phyloP scores from a whole-genome alignment of 2,113 vertebrate genomes.

The Notothenia rossii region DNA sequence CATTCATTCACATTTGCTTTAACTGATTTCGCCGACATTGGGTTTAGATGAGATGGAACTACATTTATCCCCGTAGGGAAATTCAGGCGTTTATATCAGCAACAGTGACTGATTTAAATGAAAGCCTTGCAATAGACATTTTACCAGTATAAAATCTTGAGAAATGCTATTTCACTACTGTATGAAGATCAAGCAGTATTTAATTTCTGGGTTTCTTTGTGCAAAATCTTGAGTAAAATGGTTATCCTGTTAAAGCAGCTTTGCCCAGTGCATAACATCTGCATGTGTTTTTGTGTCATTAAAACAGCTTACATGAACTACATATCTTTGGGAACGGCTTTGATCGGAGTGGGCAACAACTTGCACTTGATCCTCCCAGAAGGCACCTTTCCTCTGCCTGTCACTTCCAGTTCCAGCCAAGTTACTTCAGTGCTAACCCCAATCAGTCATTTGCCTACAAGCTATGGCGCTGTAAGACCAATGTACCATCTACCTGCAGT shows the following conservation, averaged over 20 bases:
- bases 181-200: not conserved
- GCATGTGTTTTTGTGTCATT: not conserved
- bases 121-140: too few species aligned
- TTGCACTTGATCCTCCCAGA: conserved; percentile 83
- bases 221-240: not conserved
- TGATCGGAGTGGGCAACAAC: conserved; percentile 76
- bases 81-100: too few species aligned
- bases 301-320: conserved; percentile 71
- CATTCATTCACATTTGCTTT: too few species aligned
- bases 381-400: conserved; percentile 66
- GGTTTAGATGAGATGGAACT: too few species aligned
- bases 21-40: too few species aligned
- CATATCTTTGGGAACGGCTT: conserved; percentile 71
- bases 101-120: too few species aligned
- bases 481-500: not conserved
- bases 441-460: conserved; percentile 25
- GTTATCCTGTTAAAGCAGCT: not conserved
- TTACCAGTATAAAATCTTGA: too few species aligned
- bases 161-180: too few species aligned
- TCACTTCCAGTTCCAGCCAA: conserved; percentile 42
- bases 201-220: not conserved
- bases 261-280: not conserved
- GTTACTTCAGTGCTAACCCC: conserved; percentile 64
- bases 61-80: too few species aligned
- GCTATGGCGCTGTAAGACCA: not conserved